Conservation (phyloP, 2,797 vertebrate genomes). For the Gymnodraco acuticeps region DNA sequence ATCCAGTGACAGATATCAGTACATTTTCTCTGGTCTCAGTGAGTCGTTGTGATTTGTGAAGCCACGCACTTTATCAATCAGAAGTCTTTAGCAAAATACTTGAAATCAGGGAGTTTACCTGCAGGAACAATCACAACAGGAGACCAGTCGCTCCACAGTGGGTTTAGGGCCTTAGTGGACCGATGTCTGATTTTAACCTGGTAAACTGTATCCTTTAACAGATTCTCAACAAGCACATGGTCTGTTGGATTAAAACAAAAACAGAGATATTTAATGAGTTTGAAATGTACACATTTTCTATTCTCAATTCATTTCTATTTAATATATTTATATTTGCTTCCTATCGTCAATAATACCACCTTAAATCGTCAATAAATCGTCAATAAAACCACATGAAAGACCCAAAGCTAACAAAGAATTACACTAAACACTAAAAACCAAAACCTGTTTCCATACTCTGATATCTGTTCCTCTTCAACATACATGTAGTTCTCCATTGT, state of each 20-base stretch:
- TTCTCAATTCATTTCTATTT: no score
- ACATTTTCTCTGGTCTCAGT: background rate
- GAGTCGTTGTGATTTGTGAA: background rate
- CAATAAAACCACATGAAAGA: background rate
- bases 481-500: background rate
- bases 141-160: slow-evolving; percentile 83
- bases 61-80: background rate
- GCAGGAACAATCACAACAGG: slow-evolving; percentile 62
- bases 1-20: background rate
- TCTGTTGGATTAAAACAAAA: slow-evolving; percentile 56
- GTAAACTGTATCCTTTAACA: slow-evolving; percentile 58
- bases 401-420: background rate
- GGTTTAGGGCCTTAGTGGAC: slow-evolving; percentile 31
- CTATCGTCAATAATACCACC: no score
- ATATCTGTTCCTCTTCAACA: background rate
- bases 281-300: no score
- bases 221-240: slow-evolving; percentile 45
- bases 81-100: background rate
- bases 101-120: slow-evolving; percentile 59
- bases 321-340: no score
- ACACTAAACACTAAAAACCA: background rate
- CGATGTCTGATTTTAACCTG: slow-evolving; percentile 71
- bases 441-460: background rate
- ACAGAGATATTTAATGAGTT: background rate
- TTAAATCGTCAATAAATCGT: no score